These are phyloP conservation scores for Dicranocentrus wangi DNA, from an alignment of 2,888 invertebrate species.

Conservation along the genomic window DNA sequence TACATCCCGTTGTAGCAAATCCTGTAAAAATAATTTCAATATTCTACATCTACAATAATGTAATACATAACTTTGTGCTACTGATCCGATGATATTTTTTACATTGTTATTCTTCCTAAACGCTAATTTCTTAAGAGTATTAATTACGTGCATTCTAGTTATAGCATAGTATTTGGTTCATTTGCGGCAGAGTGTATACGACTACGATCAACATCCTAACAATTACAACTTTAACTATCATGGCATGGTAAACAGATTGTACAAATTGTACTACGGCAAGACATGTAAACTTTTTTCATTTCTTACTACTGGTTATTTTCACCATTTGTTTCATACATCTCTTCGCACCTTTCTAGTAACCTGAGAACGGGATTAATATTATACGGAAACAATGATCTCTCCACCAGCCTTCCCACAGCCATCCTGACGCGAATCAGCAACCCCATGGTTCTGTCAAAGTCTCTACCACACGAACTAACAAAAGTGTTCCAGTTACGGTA, in stretches of 20 bases:
- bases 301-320: constrained; percentile 59
- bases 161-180: constrained; percentile 55
- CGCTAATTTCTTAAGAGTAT: neutral
- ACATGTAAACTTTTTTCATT: constrained; percentile 10
- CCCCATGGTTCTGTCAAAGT: constrained; percentile 87
- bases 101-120: neutral
- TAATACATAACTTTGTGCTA: constrained; percentile 36
- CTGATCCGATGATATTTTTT: neutral
- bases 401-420: constrained; percentile 87
- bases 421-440: constrained; percentile 85
- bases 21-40: constrained; percentile 14
- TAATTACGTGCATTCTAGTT: neutral
- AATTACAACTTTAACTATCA: constrained; percentile 20
- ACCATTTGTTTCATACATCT: constrained; percentile 86
- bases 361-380: constrained; percentile 91
- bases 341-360: constrained; percentile 87
- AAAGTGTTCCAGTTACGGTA: constrained; percentile 89
- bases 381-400: constrained; percentile 89
- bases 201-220: constrained; percentile 25
- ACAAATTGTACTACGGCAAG: constrained; percentile 64
- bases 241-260: constrained; percentile 65
- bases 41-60: constrained; percentile 6
- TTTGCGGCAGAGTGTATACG: constrained; percentile 13
- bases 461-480: constrained; percentile 83
- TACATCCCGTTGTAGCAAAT: neutral